A percentile compares a stretch with the other conserved stretches of the same genome.
Evolutionary conservation across 2,888 invertebrate genomes (phyloP).

Genomic region (Isoperla grammatica): DNA sequence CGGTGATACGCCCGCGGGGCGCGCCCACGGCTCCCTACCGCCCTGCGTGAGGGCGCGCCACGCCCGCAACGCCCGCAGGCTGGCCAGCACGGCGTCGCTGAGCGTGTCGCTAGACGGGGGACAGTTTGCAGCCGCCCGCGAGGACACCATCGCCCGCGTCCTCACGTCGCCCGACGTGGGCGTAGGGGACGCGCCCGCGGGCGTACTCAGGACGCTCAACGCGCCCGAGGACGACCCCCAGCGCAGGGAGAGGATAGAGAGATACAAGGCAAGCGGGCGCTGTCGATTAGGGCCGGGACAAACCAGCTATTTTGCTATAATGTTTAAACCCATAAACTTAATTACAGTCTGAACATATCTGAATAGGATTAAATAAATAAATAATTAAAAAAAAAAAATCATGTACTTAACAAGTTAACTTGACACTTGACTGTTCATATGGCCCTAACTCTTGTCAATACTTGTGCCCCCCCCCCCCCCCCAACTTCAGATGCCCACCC

Average conservation of each 20-base stretch:
- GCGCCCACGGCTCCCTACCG: conserved; percentile 42
- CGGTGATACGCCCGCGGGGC: not conserved
- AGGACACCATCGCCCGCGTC: conserved; percentile 31
- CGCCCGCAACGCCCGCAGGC: conserved; percentile 53
- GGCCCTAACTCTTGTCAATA: no score
- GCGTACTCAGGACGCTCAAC: conserved; percentile 4
- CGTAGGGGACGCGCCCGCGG: not conserved
- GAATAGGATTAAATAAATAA: no score
- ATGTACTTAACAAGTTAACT: no score
- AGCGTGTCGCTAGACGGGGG: conserved; percentile 61
- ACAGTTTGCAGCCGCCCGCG: conserved; percentile 47
- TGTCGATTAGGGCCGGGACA: no score
- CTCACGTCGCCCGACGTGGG: conserved; percentile 35
- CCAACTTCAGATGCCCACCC: no score
- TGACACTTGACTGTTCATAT: no score
- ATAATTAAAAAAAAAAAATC: no score
- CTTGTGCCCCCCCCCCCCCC: no score
- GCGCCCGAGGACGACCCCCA: conserved; percentile 46
- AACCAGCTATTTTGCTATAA: no score
- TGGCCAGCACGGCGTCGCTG: conserved; percentile 48
- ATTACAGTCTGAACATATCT: no score
- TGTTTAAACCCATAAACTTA: no score
- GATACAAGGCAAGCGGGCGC: no score
- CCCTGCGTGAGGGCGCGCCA: conserved; percentile 58
- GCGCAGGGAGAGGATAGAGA: conserved; percentile 78